Evolutionary conservation across 2,888 invertebrate species (phyloP).

Genomic region (Ochropleura plecta): DNA sequence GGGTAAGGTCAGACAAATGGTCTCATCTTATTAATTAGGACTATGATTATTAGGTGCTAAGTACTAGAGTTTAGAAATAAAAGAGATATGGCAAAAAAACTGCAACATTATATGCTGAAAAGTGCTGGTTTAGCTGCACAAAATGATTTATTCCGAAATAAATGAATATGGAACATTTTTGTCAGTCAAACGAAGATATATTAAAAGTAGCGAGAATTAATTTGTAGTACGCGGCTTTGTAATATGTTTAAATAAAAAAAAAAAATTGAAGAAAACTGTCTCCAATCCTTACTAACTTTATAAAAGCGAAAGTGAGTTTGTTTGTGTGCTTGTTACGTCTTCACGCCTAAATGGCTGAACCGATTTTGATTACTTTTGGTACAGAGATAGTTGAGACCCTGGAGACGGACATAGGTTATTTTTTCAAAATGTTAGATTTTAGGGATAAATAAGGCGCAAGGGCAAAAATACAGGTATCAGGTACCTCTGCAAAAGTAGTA

Average conservation of each 20-base stretch:
- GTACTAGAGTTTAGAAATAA: not conserved
- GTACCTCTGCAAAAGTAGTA: too few species aligned
- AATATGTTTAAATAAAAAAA: not conserved
- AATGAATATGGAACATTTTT: not conserved
- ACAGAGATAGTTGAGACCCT: too few species aligned
- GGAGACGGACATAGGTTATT: too few species aligned
- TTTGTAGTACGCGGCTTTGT: not conserved
- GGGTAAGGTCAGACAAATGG: constrained; percentile 47
- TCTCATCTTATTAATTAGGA: constrained; percentile 35
- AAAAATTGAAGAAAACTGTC: not conserved
- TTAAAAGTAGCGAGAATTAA: not conserved
- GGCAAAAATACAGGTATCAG: too few species aligned
- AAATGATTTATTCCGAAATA: not conserved
- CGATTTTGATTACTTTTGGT: too few species aligned
- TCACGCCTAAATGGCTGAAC: too few species aligned
- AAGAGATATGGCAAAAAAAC: not conserved
- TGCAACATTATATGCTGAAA: not conserved
- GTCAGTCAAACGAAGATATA: not conserved
- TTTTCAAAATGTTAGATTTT: too few species aligned
- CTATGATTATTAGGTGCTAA: constrained; percentile 20
- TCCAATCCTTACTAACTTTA: too few species aligned
- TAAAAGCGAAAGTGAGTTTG: too few species aligned
- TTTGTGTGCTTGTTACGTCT: too few species aligned
- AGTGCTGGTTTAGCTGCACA: not conserved
- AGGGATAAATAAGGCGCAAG: too few species aligned